Base-by-base conservation (phyloP, 2,797 vertebrate species). In the Valencia hispanica region DNA sequence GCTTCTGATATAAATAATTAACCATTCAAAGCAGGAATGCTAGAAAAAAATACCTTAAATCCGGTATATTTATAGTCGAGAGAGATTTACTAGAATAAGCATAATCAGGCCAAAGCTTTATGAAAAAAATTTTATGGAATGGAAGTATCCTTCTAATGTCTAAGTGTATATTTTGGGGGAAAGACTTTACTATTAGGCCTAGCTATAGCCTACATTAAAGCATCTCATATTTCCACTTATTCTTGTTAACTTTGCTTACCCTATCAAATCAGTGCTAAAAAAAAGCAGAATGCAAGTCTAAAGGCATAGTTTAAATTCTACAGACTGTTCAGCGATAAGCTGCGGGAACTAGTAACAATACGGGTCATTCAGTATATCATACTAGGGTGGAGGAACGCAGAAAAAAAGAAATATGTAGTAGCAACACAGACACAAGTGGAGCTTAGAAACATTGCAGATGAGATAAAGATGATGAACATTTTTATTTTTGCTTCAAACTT, bases 401-500 rank as follows among this genome's bases (percentile, higher is more conserved):
- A 18, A 30, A 66, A n/a, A 30, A 27, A 39, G 71, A 72, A 53
- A 20, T 1, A n/a, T 2, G 41, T 25, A 39, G 22, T 41, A 6
- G 14, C 65, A 5, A 78, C 25, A 66, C 69, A 11, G 69, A 43
- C 9, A 10, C 34, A 65, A 39, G 15, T 25, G 20, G 34, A 72
- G 59, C 47, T 78, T 4, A 53, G 36, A 84, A 76, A 76, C 5
- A 69, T 39, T 34, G 36, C 39, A 50, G 48, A 63, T 18, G 14
- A 74, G 61, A 85, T 73, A 66, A 53, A 72, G 17, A 65, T 4
- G 2, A 9, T 65, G 9, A 68, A 34, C 11, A 53, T 70, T 75
- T 68, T 70, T 20, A 78, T 73, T 78, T 87, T 70, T 74, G 47
- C 69, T 65, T 74, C 48, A 81, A 72, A 85, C 32, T 34, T 69